Percentiles rank a stretch among this genome's conserved stretches.
phyloP scores from a whole-genome alignment of 2,797 vertebrate species.

The Chaenodraco wilsoni region DNA sequence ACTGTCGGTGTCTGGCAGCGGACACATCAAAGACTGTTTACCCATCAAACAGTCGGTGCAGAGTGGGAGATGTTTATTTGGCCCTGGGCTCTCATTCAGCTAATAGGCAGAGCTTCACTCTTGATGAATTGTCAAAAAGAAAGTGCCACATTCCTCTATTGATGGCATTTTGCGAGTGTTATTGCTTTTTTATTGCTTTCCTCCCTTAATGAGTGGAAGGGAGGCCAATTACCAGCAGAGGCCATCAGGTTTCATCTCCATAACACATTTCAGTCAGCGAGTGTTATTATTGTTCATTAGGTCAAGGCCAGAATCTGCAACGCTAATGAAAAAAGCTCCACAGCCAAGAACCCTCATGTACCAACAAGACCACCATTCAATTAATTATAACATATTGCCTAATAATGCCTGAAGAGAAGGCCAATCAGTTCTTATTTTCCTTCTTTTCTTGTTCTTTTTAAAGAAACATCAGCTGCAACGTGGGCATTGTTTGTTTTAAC shows the following conservation, averaged over 20 bases:
- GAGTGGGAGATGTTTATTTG: slow-evolving; percentile 74
- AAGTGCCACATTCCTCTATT: slow-evolving; percentile 72
- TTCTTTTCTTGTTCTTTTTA: slow-evolving; percentile 32
- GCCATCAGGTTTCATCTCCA: slow-evolving; percentile 72
- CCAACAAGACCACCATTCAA: slow-evolving; percentile 75
- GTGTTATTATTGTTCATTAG: slow-evolving; percentile 84
- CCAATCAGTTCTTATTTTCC: slow-evolving; percentile 54
- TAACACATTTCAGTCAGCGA: slow-evolving; percentile 73
- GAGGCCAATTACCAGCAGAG: slow-evolving; percentile 75
- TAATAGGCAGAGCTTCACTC: slow-evolving; percentile 72
- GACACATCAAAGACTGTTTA: slow-evolving; percentile 76
- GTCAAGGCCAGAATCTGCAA: slow-evolving; percentile 68
- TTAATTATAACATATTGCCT: slow-evolving; percentile 80
- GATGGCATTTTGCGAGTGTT: slow-evolving; percentile 72
- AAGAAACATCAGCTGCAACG: slow-evolving; percentile 51
- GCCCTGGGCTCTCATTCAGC: slow-evolving; percentile 70
- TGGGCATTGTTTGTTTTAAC: slow-evolving; percentile 74
- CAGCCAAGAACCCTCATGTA: slow-evolving; percentile 67
- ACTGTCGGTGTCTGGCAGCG: slow-evolving; percentile 47
- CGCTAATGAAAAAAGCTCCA: slow-evolving; percentile 78
- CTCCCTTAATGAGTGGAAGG: slow-evolving; percentile 76
- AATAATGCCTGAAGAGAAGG: slow-evolving; percentile 74
- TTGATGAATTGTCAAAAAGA: slow-evolving; percentile 76
- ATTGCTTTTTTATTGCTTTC: slow-evolving; percentile 78
- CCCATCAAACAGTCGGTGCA: slow-evolving; percentile 67